Percentiles rank a stretch among this genome's conserved stretches.
Evolutionary conservation across 2,888 invertebrate genomes (phyloP).

Genomic region (Neria commutata): DNA sequence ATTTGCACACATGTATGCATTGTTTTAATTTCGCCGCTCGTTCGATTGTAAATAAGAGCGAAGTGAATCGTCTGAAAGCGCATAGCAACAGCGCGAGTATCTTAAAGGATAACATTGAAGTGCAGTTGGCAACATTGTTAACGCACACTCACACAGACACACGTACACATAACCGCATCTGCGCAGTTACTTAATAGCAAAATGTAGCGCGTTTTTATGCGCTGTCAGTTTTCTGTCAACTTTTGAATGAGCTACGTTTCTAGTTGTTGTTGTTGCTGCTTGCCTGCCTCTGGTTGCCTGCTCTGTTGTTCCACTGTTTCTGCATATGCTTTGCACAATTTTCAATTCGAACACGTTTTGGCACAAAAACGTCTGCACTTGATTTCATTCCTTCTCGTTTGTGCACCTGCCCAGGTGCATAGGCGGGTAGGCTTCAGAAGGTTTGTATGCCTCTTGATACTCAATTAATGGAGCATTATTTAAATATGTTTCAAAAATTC

Average conservation of each 20-base stretch:
- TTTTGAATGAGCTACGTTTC: not conserved
- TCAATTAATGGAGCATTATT: too few species aligned
- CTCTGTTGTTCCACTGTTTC: not conserved
- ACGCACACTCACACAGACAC: not conserved
- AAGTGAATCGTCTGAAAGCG: not conserved
- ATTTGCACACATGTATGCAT: too few species aligned
- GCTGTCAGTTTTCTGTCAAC: slow-evolving; percentile 2
- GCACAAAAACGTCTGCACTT: not conserved
- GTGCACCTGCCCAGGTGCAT: not conserved
- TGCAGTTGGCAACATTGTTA: slow-evolving; percentile 2
- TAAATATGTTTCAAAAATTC: too few species aligned
- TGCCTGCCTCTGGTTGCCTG: not conserved
- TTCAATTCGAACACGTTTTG: not conserved
- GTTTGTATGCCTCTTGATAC: too few species aligned
- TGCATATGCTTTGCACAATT: not conserved
- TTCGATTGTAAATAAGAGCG: too few species aligned
- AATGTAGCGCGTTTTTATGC: not conserved
- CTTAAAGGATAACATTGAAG: too few species aligned
- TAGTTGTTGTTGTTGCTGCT: too few species aligned
- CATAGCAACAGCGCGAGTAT: not conserved
- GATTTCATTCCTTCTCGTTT: not conserved
- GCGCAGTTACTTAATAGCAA: not conserved
- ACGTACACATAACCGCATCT: not conserved
- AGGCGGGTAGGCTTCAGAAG: too few species aligned
- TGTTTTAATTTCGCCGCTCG: too few species aligned